Conservation (phyloP, 2,113 vertebrate genomes). For the Calyptomena viridis region DNA sequence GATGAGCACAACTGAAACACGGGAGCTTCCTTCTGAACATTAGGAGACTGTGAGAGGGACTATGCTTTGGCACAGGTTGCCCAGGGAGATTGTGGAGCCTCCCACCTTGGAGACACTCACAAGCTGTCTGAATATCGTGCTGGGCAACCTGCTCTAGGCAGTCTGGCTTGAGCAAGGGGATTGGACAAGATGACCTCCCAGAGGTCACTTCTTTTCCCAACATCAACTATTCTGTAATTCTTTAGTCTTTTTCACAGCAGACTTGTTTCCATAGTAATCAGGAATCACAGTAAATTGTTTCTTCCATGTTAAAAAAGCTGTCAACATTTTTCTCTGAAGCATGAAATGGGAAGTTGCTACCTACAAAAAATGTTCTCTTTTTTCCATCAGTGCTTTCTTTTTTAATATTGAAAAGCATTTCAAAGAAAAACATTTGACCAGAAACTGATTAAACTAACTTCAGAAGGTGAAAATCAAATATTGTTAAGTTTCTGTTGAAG, state of each 20-base stretch:
- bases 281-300: neutral
- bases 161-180: neutral
- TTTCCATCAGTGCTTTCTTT: neutral
- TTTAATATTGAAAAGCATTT: neutral
- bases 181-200: neutral
- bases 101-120: neutral
- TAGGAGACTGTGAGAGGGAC: fast-evolving
- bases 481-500: neutral
- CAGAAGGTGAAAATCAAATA: neutral
- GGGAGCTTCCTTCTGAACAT: neutral
- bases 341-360: neutral
- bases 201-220: neutral
- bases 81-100: neutral
- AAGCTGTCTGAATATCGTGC: neutral
- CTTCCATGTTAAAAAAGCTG: neutral
- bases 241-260: neutral
- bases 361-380: neutral
- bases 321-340: neutral
- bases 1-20: neutral
- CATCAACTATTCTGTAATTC: neutral
- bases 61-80: neutral
- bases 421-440: neutral
- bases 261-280: neutral
- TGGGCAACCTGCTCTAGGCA: neutral
- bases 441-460: neutral